A percentile compares a stretch with the other conserved stretches of the same genome.
Evolutionary conservation across 2,797 vertebrate species (phyloP).

Genomic region (Rhinoraja longicauda): DNA sequence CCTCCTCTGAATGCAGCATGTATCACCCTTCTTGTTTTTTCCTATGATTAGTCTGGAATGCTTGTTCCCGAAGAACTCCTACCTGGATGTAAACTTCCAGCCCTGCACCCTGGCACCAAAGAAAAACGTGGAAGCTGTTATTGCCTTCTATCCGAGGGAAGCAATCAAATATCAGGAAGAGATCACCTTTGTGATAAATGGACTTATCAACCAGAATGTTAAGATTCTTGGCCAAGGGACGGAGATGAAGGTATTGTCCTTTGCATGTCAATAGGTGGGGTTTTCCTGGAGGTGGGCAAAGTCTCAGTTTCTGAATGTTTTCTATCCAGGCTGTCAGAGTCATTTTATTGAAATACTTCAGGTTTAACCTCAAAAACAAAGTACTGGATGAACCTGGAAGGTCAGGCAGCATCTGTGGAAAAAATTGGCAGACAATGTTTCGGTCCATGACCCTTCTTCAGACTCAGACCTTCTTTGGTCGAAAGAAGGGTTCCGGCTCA

Average conservation of each 20-base stretch:
- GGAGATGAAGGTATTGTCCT: slow-evolving; percentile 68
- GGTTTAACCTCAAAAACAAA: neutral
- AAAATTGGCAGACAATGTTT: no score
- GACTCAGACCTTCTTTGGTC: no score
- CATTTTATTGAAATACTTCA: neutral
- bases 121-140: slow-evolving; percentile 55
- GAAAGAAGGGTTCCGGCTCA: no score
- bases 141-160: slow-evolving; percentile 73
- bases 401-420: no score
- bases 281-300: neutral
- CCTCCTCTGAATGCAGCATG: neutral
- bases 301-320: neutral
- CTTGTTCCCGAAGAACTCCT: slow-evolving; percentile 58
- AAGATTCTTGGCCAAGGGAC: slow-evolving; percentile 71
- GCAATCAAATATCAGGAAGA: slow-evolving; percentile 60
- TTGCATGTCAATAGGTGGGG: neutral
- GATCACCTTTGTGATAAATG: slow-evolving; percentile 71
- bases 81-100: slow-evolving; percentile 62
- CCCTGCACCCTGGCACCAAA: slow-evolving; percentile 59
- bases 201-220: slow-evolving; percentile 58
- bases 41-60: slow-evolving; percentile 62
- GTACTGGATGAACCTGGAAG: no score
- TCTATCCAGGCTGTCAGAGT: neutral
- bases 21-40: neutral
- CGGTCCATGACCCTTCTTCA: no score